These are phyloP conservation scores for Geotria australis DNA, from an alignment of 2,797 vertebrate species.

Conservation along the genomic window DNA sequence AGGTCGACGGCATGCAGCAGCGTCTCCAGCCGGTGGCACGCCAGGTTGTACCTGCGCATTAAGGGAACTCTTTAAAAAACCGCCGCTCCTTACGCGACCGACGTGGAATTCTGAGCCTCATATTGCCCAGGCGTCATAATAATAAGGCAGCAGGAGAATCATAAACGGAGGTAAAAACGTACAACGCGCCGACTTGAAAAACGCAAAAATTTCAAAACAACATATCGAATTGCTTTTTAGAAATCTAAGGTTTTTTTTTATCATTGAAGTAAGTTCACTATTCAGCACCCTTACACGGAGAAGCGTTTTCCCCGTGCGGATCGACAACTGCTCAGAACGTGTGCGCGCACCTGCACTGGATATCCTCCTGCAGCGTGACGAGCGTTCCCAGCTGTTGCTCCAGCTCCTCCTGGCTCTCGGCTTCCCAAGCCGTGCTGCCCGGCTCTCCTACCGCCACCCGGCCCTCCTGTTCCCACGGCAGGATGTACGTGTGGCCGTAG, in stretches of 20 bases:
- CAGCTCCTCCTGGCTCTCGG: slow-evolving; percentile 54
- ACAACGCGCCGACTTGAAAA: too few relatives aligned
- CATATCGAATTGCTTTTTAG: not conserved
- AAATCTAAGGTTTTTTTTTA: not conserved
- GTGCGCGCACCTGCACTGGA: slow-evolving; percentile 60
- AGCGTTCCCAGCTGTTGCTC: slow-evolving; percentile 94
- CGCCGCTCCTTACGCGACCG: not conserved
- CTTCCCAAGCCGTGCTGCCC: slow-evolving; percentile 53
- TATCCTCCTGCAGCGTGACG: slow-evolving; percentile 84
- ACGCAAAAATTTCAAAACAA: not conserved
- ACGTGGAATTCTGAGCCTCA: too few relatives aligned
- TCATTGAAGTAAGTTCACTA: too few relatives aligned
- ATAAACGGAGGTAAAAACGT: too few relatives aligned
- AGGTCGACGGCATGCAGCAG: slow-evolving; percentile 87
- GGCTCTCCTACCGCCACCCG: slow-evolving; percentile 72
- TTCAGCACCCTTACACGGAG: too few relatives aligned
- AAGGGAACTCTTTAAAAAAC: not conserved
- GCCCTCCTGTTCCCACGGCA: slow-evolving; percentile 84
- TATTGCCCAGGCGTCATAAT: too few relatives aligned
- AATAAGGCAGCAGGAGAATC: too few relatives aligned
- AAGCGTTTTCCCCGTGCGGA: too few relatives aligned
- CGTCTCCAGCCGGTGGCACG: slow-evolving; percentile 82
- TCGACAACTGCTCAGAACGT: too few relatives aligned
- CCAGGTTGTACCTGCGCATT: slow-evolving; percentile 53
- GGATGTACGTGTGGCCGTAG: slow-evolving; percentile 87